These are phyloP conservation scores for Lochmaea capreae DNA, from an alignment of 2,888 invertebrate genomes.

Conservation along the genomic window DNA sequence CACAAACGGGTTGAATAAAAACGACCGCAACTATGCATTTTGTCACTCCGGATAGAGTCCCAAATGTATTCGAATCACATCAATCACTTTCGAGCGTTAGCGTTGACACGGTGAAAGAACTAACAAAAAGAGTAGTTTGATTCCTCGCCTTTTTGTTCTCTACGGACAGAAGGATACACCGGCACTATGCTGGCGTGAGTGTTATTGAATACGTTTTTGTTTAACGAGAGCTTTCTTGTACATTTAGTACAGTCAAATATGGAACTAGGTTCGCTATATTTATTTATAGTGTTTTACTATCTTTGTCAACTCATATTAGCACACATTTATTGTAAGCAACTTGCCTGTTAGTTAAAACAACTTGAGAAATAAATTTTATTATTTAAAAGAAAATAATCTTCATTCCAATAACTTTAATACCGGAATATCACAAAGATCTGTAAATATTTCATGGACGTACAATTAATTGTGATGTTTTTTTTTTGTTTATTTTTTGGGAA, in stretches of 20 bases:
- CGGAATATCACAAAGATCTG: no score
- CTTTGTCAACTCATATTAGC: background rate
- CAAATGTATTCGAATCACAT: conserved; percentile 1
- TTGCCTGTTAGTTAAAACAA: no score
- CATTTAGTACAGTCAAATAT: conserved; percentile 13
- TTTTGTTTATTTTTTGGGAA: no score
- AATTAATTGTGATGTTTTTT: no score
- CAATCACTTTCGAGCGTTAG: conserved; percentile 1
- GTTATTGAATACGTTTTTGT: conserved; percentile 22
- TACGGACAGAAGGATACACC: background rate
- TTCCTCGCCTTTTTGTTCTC: conserved; percentile 16
- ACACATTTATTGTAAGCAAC: no score
- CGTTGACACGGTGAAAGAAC: background rate
- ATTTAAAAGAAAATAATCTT: no score
- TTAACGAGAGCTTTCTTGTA: conserved; percentile 23
- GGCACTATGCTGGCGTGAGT: background rate
- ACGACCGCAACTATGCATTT: background rate
- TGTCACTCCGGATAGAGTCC: background rate
- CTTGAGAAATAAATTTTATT: no score
- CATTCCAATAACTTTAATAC: no score
- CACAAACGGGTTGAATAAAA: background rate
- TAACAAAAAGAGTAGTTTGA: background rate
- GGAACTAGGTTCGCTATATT: background rate
- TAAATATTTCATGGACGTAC: no score
- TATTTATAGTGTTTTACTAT: background rate